phyloP scores from a whole-genome alignment of 2,113 vertebrate species.

The Dermatemys mawii region DNA sequence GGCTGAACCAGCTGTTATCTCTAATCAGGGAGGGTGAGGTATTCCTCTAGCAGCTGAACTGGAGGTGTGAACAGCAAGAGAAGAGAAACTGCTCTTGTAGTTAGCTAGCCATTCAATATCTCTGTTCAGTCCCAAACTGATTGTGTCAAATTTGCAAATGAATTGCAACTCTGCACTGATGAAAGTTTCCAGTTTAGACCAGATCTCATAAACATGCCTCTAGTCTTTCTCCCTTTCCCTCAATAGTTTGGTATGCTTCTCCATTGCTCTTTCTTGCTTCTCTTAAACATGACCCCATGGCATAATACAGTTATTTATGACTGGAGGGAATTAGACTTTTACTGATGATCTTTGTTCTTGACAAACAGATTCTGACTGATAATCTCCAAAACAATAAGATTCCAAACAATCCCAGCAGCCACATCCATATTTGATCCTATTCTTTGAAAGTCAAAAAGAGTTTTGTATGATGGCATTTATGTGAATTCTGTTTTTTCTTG shows the following conservation, averaged over 20 bases:
- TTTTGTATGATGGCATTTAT: not conserved
- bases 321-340: rapidly evolving
- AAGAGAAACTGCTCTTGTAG: too few species aligned
- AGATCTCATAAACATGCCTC: not conserved
- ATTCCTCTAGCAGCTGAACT: too few species aligned
- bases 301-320: not conserved
- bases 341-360: not conserved
- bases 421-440: not conserved
- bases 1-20: too few species aligned
- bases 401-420: not conserved
- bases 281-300: not conserved
- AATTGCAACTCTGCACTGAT: not conserved
- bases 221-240: not conserved
- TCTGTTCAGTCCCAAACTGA: too few species aligned
- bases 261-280: not conserved
- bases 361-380: not conserved
- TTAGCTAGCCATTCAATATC: too few species aligned
- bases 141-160: too few species aligned
- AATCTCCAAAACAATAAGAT: rapidly evolving
- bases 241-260: not conserved
- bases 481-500: not conserved
- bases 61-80: too few species aligned
- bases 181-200: not conserved
- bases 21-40: too few species aligned
- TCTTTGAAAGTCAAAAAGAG: not conserved